Conservation (phyloP, 2,888 invertebrate species). For the Heliconius ethilla region DNA sequence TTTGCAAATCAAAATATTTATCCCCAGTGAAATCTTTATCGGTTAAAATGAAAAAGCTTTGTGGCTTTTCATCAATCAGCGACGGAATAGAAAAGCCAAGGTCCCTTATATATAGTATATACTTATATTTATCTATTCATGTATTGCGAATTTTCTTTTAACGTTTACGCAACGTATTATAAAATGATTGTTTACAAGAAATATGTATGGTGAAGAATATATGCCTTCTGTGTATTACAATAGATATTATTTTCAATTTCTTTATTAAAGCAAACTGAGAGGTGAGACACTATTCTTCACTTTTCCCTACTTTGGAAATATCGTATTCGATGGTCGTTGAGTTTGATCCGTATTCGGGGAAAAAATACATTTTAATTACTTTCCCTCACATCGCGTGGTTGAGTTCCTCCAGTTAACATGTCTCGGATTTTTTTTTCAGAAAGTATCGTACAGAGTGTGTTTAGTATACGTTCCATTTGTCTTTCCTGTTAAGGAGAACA, state of each 20-base stretch:
- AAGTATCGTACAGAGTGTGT: background rate
- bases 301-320: too few species aligned
- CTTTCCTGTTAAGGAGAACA: background rate
- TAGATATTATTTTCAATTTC: too few species aligned
- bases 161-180: background rate
- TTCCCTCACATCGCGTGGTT: too few species aligned
- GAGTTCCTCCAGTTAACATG: background rate
- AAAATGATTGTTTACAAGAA: too few species aligned
- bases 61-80: conserved; percentile 16
- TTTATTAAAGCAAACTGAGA: too few species aligned
- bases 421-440: background rate
- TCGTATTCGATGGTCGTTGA: too few species aligned
- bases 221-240: too few species aligned
- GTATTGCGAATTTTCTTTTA: too few species aligned
- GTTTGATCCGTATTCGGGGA: too few species aligned
- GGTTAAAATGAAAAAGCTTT: conserved; percentile 6
- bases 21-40: conserved; percentile 3
- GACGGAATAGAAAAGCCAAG: background rate
- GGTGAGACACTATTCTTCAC: too few species aligned
- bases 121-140: background rate
- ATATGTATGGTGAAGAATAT: too few species aligned
- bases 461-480: background rate
- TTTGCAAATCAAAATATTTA: conserved; percentile 19
- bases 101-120: background rate
- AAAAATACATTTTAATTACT: too few species aligned